A percentile compares a stretch with the other conserved stretches of the same genome.
Evolutionary conservation across 1,140 invertebrate species (phyloP).

Genomic region (Aporrectodea caliginosa): DNA sequence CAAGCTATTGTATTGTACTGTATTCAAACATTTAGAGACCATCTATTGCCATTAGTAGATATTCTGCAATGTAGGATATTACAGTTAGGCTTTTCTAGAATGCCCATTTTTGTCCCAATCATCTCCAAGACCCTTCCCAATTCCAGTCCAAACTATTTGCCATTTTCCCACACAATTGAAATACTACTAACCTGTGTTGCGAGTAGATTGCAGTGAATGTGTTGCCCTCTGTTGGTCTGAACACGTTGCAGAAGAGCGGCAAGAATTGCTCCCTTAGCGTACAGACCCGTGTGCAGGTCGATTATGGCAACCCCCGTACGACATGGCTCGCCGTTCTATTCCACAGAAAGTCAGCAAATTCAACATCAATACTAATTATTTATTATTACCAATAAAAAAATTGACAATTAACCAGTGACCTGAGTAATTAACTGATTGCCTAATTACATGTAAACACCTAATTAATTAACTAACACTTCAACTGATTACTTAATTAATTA

Average conservation of each 20-base stretch:
- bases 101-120: not conserved
- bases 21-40: not conserved
- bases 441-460: too few relatives aligned
- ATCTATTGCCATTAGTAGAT: not conserved
- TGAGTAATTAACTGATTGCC: too few relatives aligned
- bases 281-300: conserved; percentile 86
- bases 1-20: not conserved
- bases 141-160: not conserved
- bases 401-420: too few relatives aligned
- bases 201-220: conserved; percentile 89
- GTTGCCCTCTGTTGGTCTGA: conserved; percentile 78
- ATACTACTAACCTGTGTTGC: conserved; percentile 69
- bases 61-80: not conserved
- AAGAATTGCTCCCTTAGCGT: conserved; percentile 91
- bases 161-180: not conserved
- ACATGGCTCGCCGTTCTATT: conserved; percentile 74
- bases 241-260: conserved; percentile 77
- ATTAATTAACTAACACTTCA: too few relatives aligned
- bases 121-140: not conserved
- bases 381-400: too few relatives aligned
- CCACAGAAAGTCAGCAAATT: too few relatives aligned
- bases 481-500: too few relatives aligned
- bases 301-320: conserved; percentile 91
- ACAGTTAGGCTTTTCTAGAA: not conserved
- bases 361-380: too few relatives aligned